Percentiles rank a stretch among this genome's conserved stretches.
Evolutionary conservation across 2,113 vertebrate genomes (phyloP).

Genomic region (Brachirus orientalis): DNA sequence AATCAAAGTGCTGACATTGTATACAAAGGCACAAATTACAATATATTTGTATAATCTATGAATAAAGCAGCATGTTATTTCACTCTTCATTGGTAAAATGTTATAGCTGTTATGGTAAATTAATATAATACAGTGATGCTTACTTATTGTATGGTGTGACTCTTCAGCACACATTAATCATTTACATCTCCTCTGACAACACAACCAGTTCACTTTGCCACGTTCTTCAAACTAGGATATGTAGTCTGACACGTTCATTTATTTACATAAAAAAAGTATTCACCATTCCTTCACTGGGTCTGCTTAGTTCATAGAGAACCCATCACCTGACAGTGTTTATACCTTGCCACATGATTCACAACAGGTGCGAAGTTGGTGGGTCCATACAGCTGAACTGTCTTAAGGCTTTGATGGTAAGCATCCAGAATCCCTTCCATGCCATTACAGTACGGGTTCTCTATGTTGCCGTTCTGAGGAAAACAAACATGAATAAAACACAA

Average conservation of each 20-base stretch:
- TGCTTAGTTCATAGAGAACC: constrained; percentile 38
- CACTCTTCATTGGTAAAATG: no score
- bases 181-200: neutral
- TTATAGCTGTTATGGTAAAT: no score
- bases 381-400: constrained; percentile 95
- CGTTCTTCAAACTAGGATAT: no score
- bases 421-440: constrained; percentile 95
- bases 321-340: constrained; percentile 21
- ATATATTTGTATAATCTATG: no score
- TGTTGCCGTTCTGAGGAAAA: constrained; percentile 87
- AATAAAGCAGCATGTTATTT: no score
- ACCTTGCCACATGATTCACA: constrained; percentile 94
- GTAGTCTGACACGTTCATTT: no score
- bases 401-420: constrained; percentile 94
- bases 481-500: neutral
- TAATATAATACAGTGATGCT: no score
- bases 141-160: no score
- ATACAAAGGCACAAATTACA: no score
- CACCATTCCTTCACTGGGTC: constrained; percentile 36
- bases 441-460: constrained; percentile 90
- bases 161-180: no score
- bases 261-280: no score
- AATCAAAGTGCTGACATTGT: no score
- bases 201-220: neutral
- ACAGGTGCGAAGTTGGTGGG: constrained; percentile 96